These are phyloP conservation scores for Heliothis subflexa DNA, from an alignment of 1,140 invertebrate species.

Conservation along the genomic window DNA sequence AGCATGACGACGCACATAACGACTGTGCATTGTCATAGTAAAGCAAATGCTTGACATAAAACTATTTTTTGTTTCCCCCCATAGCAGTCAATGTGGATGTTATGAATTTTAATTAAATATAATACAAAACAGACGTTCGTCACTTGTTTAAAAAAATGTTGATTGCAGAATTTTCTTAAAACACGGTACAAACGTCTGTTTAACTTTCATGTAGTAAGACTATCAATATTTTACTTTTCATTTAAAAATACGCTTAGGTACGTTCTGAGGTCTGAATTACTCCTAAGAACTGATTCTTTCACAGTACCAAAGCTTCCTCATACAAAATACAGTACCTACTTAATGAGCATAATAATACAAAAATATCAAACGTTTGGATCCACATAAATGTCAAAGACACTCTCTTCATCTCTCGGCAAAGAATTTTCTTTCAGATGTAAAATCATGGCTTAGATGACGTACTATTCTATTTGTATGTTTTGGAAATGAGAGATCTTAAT, in stretches of 20 bases:
- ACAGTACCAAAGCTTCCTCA: background rate
- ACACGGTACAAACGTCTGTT: too few relatives aligned
- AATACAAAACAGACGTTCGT: too few relatives aligned
- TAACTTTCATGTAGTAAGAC: too few relatives aligned
- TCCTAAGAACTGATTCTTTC: background rate
- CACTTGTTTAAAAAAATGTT: too few relatives aligned
- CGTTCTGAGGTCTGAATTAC: background rate
- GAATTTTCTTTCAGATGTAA: conserved; percentile 52
- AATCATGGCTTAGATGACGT: conserved; percentile 49
- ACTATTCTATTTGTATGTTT: conserved; percentile 14
- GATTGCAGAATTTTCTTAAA: too few relatives aligned
- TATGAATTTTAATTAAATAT: background rate
- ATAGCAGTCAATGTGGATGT: background rate
- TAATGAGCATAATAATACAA: conserved; percentile 45
- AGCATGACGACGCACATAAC: background rate
- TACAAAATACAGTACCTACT: conserved; percentile 7
- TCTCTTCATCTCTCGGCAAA: conserved; percentile 55
- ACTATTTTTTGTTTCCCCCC: background rate
- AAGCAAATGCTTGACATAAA: conserved; percentile 1
- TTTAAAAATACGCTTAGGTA: too few relatives aligned
- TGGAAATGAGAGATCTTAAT: conserved; percentile 29
- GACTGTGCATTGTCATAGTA: background rate
- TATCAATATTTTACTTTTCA: too few relatives aligned
- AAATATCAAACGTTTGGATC: conserved; percentile 60
- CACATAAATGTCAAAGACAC: conserved; percentile 64